These are phyloP conservation scores for Leistus spinibarbis DNA, from an alignment of 2,888 invertebrate species.

Conservation along the genomic window DNA sequence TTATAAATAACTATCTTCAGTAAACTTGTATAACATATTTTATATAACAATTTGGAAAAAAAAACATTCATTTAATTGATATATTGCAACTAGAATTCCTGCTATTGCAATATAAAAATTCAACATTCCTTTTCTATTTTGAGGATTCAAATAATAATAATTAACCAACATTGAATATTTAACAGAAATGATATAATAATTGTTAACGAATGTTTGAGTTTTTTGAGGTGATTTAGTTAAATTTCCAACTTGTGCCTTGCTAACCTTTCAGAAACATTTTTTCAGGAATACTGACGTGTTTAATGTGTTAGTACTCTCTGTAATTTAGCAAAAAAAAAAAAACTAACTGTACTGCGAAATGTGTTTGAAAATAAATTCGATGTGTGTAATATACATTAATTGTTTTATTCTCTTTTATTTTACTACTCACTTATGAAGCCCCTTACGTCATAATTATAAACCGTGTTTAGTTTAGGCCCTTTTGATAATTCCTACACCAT, in stretches of 20 bases:
- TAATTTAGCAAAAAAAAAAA: constrained; percentile 13
- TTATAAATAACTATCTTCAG: neutral
- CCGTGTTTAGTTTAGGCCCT: too few species aligned
- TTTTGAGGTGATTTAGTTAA: constrained; percentile 17
- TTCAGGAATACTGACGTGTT: constrained; percentile 36
- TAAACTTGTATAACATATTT: neutral
- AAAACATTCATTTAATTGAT: neutral
- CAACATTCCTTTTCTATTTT: neutral
- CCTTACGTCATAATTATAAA: neutral
- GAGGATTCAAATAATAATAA: neutral
- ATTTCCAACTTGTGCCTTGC: constrained; percentile 43
- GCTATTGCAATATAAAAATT: neutral
- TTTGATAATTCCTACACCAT: too few species aligned
- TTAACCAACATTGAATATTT: neutral
- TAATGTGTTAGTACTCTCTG: constrained; percentile 33
- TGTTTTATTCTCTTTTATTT: constrained; percentile 27
- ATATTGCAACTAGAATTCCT: neutral
- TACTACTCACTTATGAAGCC: neutral
- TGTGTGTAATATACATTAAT: constrained; percentile 47
- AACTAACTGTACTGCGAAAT: constrained; percentile 34
- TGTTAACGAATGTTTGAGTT: neutral
- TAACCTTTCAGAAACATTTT: constrained; percentile 38
- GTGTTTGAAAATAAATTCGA: constrained; percentile 49
- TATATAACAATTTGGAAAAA: neutral
- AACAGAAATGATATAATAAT: neutral